phyloP scores from a whole-genome alignment of 2,888 invertebrate genomes.

The Aricia artaxerxes region DNA sequence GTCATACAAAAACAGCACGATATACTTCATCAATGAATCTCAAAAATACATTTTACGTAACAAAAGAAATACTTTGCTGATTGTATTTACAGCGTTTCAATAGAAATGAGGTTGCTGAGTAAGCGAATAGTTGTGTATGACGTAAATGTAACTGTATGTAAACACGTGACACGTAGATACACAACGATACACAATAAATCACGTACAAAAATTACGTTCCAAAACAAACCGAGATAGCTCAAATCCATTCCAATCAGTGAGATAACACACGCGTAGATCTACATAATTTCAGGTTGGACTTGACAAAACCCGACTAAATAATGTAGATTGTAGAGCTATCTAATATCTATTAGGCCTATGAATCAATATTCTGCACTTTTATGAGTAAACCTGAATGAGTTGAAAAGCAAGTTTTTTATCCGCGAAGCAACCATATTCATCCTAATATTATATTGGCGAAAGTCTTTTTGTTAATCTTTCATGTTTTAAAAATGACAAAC shows the following conservation, averaged over 20 bases:
- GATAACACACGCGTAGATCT: not conserved
- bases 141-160: not conserved
- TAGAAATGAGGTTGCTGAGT: slow-evolving; percentile 1
- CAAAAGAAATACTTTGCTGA: not conserved
- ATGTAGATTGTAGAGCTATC: not conserved
- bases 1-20: not conserved
- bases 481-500: too few relatives aligned
- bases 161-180: not conserved
- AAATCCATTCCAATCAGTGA: not conserved
- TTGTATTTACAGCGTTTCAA: not conserved
- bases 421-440: too few relatives aligned
- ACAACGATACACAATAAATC: not conserved
- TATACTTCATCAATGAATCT: not conserved
- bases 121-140: not conserved
- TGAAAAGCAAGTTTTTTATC: too few relatives aligned
- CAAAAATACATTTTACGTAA: not conserved
- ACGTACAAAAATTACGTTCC: slow-evolving; percentile 3
- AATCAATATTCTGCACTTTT: too few relatives aligned
- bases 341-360: too few relatives aligned
- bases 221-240: not conserved
- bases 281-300: not conserved
- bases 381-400: not conserved
- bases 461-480: too few relatives aligned
- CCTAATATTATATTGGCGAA: too few relatives aligned
- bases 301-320: not conserved